Evolutionary conservation across 2,113 vertebrate genomes (phyloP).

Genomic region (Rissa tridactyla): DNA sequence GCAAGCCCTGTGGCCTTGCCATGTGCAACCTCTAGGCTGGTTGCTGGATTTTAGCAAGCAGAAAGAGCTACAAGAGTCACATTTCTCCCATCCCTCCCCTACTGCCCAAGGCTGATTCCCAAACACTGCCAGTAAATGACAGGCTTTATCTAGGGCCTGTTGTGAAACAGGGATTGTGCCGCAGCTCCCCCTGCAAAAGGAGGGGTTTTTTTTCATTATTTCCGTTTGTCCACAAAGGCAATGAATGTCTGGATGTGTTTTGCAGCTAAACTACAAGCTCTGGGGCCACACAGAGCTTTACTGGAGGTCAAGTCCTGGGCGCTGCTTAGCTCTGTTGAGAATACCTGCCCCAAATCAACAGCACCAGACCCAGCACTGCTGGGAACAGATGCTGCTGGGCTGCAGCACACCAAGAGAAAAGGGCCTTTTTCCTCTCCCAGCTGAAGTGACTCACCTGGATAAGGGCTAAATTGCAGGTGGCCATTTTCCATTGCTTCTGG

Average conservation of each 20-base stretch:
- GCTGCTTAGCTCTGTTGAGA: background rate
- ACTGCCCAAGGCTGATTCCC: background rate
- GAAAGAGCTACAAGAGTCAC: background rate
- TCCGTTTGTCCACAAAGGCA: background rate
- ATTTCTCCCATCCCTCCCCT: background rate
- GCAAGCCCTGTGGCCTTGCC: background rate
- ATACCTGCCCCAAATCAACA: background rate
- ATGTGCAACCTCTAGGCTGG: background rate
- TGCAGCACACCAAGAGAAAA: background rate
- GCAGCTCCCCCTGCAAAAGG: background rate
- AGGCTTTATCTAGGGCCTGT: background rate
- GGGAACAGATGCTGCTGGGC: background rate
- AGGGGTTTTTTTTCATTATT: background rate
- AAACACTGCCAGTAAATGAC: background rate
- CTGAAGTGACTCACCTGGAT: slow-evolving; percentile 82
- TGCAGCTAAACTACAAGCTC: background rate
- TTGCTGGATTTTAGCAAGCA: background rate
- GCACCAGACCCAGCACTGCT: background rate
- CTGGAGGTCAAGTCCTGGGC: background rate
- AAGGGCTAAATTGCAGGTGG: slow-evolving; percentile 89
- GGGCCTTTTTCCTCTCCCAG: background rate
- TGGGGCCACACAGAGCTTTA: background rate
- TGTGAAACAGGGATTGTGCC: background rate
- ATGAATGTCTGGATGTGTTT: background rate
- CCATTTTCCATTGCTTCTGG: slow-evolving; percentile 82